Base-by-base conservation (phyloP, 2,888 invertebrate genomes). In the Stenotaenia linearis region DNA sequence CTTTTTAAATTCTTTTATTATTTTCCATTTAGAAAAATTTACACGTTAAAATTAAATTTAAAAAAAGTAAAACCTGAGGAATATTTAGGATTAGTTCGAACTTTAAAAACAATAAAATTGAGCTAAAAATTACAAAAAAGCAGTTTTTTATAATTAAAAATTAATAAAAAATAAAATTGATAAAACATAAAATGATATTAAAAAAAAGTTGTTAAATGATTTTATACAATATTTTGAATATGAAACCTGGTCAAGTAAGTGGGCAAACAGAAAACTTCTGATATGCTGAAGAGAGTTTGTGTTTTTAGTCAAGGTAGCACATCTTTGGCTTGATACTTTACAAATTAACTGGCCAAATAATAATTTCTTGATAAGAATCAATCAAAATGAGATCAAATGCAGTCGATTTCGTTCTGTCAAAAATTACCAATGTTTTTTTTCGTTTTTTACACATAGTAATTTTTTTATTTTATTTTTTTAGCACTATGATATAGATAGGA, bases 41-140 rank as follows among this genome's bases (percentile, higher is more conserved):
- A 50, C 28, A 69, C 25, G 25, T 25, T 61, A 21, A 56, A 56
- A 56, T 56, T 21, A 21, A 56, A 61, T 23, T 45, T n/a, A 69
- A 69, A 69, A 69, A 69, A 69, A 69, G 25, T 12, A 69, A 69
- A 69, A 69, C 69, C 69, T 69, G 69, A 69, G 69, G 69, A 69
- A 12, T 25, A 69, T 56, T 69, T 25, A 28, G 69, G 69, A 69
- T 69, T 69, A 69, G 5, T 69, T 28, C 7, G 0, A 69, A 50
- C 9, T 18, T 3, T 25, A 69, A 69, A 23, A 18, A 18, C 2
- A 10, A 56, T 5, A 28, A 69, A 69, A 69, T 69, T 69, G 69
- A 69, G 69, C 69, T 28, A 28, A 25, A 69, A 69, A 28, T 69
- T 69, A 69, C 28, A 69, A 56, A 56, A 56, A 56, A 56, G 40